phyloP scores from a whole-genome alignment of 2,888 invertebrate species.

The Latheticus oryzae region DNA sequence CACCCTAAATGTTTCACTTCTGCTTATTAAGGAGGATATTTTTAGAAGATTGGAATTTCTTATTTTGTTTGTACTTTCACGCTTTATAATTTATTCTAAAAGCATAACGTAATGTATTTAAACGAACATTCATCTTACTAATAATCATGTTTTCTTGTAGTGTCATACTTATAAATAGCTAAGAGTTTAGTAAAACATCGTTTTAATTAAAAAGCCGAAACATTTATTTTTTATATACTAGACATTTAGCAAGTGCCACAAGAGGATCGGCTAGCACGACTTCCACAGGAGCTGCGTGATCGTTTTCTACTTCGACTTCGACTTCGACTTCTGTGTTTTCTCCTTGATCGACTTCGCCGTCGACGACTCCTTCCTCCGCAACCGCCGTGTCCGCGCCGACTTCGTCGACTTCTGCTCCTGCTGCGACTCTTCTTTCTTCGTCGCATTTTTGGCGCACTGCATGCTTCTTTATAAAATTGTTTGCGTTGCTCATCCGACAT shows the following conservation, averaged over 20 bases:
- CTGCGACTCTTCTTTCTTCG: constrained; percentile 18
- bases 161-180: too few species aligned
- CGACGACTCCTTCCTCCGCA: neutral
- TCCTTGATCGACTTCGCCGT: neutral
- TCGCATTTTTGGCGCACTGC: constrained; percentile 45
- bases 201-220: neutral
- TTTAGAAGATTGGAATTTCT: too few species aligned
- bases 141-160: too few species aligned
- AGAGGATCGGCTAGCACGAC: neutral
- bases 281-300: too few species aligned
- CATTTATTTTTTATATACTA: neutral
- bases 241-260: neutral
- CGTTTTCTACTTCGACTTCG: neutral
- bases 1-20: too few species aligned
- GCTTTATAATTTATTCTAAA: too few species aligned
- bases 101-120: too few species aligned
- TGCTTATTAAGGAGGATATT: constrained; percentile 18
- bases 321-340: neutral
- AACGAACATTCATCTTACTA: too few species aligned
- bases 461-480: constrained; percentile 46
- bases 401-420: constrained; percentile 31
- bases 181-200: too few species aligned
- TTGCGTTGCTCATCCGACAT: constrained; percentile 46
- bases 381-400: constrained; percentile 4
- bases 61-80: too few species aligned